These are phyloP conservation scores for Epinephelus cyanopodus DNA, from an alignment of 2,113 vertebrate species.

Conservation along the genomic window DNA sequence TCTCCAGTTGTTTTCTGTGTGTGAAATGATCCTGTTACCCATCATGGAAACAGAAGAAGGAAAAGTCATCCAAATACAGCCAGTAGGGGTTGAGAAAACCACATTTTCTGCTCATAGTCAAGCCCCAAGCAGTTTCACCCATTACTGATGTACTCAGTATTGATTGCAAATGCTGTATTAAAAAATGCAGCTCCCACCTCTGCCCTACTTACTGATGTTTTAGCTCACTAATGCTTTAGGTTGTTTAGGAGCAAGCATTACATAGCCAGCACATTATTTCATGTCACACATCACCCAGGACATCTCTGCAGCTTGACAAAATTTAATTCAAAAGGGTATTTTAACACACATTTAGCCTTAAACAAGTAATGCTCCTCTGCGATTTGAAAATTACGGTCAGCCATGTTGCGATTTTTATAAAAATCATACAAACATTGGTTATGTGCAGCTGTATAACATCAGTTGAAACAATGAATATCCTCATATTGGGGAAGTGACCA, in stretches of 20 bases:
- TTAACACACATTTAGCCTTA: no score
- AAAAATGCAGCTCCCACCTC: background rate
- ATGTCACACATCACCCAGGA: no score
- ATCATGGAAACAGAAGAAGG: background rate
- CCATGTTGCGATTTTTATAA: no score
- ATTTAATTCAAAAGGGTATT: no score
- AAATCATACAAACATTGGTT: background rate
- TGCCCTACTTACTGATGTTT: background rate
- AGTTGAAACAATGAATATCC: no score
- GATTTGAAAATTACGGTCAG: no score
- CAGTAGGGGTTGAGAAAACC: background rate
- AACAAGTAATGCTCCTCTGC: no score
- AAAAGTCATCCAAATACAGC: background rate
- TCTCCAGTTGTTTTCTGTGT: no score
- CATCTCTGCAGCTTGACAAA: no score
- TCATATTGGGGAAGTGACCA: no score
- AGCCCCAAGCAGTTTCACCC: no score
- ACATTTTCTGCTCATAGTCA: no score
- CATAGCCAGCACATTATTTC: background rate
- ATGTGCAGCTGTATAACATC: background rate
- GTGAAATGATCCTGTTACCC: background rate
- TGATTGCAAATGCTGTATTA: background rate
- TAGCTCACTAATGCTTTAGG: background rate
- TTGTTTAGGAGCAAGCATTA: background rate
- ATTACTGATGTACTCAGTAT: background rate